Evolutionary conservation across 2,113 vertebrate genomes (phyloP).

Genomic region (Labeo catla): DNA sequence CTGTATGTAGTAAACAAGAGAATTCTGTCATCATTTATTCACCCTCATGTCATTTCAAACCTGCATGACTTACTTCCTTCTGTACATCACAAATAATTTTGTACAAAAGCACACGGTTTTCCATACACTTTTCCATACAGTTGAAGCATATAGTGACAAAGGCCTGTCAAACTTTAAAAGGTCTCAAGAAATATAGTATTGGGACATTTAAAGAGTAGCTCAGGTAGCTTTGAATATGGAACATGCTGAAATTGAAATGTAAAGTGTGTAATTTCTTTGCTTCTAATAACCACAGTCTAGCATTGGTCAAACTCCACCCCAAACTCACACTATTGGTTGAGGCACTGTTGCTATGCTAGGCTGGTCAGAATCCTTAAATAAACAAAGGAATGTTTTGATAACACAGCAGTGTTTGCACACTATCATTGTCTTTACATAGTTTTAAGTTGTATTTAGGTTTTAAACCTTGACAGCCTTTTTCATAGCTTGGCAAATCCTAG

Average conservation of each 20-base stretch:
- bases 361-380: neutral
- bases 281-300: neutral
- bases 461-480: neutral
- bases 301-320: neutral
- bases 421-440: neutral
- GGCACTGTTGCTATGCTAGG: neutral
- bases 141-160: neutral
- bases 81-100: neutral
- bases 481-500: neutral
- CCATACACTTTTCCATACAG: neutral
- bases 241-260: neutral
- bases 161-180: neutral
- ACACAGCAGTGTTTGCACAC: neutral
- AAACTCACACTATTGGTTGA: neutral
- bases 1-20: neutral
- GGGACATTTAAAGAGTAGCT: neutral
- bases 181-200: neutral
- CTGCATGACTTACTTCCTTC: neutral
- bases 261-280: neutral
- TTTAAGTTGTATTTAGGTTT: neutral
- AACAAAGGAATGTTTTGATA: neutral
- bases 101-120: neutral
- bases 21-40: neutral
- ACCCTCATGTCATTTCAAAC: neutral
- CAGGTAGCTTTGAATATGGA: neutral